Base-by-base conservation (phyloP, 2,797 vertebrate genomes). In the Sitta carolinensis region DNA sequence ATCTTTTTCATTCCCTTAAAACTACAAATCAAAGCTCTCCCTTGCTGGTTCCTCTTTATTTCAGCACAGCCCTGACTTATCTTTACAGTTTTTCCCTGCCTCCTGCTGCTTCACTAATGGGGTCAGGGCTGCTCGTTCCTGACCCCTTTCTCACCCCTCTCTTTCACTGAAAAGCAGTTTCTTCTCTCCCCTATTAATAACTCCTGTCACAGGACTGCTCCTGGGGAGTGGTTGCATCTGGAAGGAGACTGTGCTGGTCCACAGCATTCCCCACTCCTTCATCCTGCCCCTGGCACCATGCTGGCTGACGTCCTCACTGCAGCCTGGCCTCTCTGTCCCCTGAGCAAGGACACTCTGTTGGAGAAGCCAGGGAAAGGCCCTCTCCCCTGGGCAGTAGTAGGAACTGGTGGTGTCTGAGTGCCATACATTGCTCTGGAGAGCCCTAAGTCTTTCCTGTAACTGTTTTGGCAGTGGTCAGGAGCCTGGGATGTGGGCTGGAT, bases 141-240 rank as follows among this genome's bases (percentile, higher is more conserved):
- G 91, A 94, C 84, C 84, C 76, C 51, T 66, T 85, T 87, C 79
- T 93, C 84, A 90, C 89, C 87, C 72, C 69, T 87, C 54, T 93
- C 51, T 92, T 84, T 69, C 11, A 3, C 64, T 91, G 87, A 95
- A 89, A 83, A 48, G 87, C 80, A 66, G 26, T 80, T 85, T 92
- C 57, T 91, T 74, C 66, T 78, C 76, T 76, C 54, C 45, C 64
- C 72, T 89, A 52, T 93, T 95, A 93, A 90, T 96, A 85, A 83
- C 87, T 70, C 30, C 87, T 82, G 86, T 70, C 86, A 69, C 3
- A 7, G 50, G 40, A 64, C 50, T 85, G 30, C 54, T 81, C 61
- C 72, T 51, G 64, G 72, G 68, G 76, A 89, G 75, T 1, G 0
- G 7, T 22, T 69, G 43, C 0, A 0, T 58, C 73, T 87, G 89